Evolutionary conservation across 2,888 invertebrate species (phyloP).

Genomic region (Dasysyrphus tricinctus): DNA sequence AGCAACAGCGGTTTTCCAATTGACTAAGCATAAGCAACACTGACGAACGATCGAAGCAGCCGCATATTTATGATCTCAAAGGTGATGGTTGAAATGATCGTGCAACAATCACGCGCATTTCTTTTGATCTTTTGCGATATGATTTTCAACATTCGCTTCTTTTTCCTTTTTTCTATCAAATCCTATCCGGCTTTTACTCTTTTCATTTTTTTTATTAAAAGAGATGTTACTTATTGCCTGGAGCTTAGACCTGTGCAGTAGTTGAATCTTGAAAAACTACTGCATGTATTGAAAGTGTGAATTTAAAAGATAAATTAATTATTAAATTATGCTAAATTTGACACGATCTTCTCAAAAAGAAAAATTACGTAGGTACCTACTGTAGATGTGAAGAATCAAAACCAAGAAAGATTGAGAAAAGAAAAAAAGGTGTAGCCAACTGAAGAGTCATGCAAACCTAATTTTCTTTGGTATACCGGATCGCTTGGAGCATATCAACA

Average conservation of each 20-base stretch:
- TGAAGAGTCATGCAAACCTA: constrained; percentile 64
- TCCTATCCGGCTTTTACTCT: constrained; percentile 21
- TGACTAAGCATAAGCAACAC: constrained; percentile 28
- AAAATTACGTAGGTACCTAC: background rate
- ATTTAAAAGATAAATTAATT: constrained; percentile 19
- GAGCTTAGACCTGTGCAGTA: too few relatives aligned
- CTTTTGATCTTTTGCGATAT: constrained; percentile 58
- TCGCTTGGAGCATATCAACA: constrained; percentile 40
- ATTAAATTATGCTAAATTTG: constrained; percentile 63
- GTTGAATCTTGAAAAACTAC: background rate
- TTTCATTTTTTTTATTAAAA: background rate
- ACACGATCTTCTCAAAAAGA: constrained; percentile 41
- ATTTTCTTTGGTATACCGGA: constrained; percentile 52
- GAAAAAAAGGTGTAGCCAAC: constrained; percentile 27
- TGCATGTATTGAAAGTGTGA: background rate
- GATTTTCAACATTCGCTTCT: background rate
- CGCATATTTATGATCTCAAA: constrained; percentile 8
- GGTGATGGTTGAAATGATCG: constrained; percentile 37
- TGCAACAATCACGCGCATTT: constrained; percentile 7
- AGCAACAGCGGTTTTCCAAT: constrained; percentile 48
- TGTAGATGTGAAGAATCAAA: background rate
- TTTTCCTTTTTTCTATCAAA: background rate
- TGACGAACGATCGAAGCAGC: constrained; percentile 41
- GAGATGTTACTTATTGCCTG: constrained; percentile 44
- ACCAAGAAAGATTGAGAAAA: constrained; percentile 6